Evolutionary conservation across 2,888 invertebrate species (phyloP), one percentile per base, ranked within the genome.

Genomic region (Morpho achilles): DNA sequence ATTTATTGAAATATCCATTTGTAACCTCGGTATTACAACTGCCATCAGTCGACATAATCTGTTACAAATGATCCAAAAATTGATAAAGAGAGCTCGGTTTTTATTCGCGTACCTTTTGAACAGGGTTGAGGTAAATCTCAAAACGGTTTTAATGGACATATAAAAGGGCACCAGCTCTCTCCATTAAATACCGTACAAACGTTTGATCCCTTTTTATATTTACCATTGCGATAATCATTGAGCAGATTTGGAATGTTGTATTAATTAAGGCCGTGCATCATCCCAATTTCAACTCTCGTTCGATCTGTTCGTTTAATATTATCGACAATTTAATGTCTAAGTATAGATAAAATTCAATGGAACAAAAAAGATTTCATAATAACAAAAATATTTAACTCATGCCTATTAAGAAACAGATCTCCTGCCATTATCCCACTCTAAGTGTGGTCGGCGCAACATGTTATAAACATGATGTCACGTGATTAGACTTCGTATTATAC

Each of bases 131-230:
- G 79, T 82, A 81, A 84, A 84, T 81, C 84, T 88, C 84, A 84
- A 86, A 87, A 85, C 88, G 84, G 69, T 84, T 85, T 86, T 87
- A 90, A 89, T 87, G 88, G 88, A 84, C 76, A 80, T 75, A 81
- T 84, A 88, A 90, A 89, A 84, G 85, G 87, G 80, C 81, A 82
- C 80, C 84, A 86, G 84, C 79, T 79, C 81, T 82, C 82, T 87
- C 87, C 88, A 89, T 89, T 88, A 88, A 87, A 89, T 88, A 88
- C 84, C 83, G 87, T 89, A 87, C 85, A 89, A 89, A 84, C 84
- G 88, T 89, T 90, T 89, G 90, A 90, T 90, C 90, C 66, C 87
- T 84, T 88, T 89, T 87, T 87, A 80, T 84, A 84, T 89, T 87
- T 87, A 79, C 82, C 70, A 70, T 82, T 63, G 80, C 77, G 81